A percentile compares a stretch with the other conserved stretches of the same genome.
phyloP scores from a whole-genome alignment of 2,888 invertebrate species.

The Acleris laterana region DNA sequence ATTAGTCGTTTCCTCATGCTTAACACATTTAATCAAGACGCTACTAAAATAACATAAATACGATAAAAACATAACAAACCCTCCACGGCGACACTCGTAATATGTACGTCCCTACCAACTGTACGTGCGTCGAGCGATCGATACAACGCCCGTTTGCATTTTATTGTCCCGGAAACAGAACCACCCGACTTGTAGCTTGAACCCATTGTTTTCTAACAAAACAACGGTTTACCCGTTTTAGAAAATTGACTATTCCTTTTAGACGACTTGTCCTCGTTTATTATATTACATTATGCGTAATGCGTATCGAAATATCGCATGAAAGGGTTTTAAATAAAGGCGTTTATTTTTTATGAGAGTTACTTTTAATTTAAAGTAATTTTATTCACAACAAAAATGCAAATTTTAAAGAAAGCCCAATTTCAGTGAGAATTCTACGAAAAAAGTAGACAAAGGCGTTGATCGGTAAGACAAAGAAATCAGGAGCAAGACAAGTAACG shows the following conservation, averaged over 20 bases:
- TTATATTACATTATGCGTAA: background rate
- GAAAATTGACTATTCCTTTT: slow-evolving; percentile 2
- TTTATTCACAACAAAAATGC: background rate
- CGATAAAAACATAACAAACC: background rate
- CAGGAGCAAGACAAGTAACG: background rate
- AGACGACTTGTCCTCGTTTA: background rate
- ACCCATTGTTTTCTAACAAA: slow-evolving; percentile 16
- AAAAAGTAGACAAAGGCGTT: background rate
- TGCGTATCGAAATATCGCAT: too few relatives aligned
- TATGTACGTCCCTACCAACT: background rate
- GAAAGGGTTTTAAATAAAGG: too few relatives aligned
- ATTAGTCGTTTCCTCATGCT: background rate
- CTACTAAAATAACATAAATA: too few relatives aligned
- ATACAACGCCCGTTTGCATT: slow-evolving; percentile 27
- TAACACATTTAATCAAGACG: background rate
- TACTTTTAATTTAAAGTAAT: background rate
- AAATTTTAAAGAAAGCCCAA: background rate
- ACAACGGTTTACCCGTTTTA: slow-evolving; percentile 21
- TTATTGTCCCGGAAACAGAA: slow-evolving; percentile 34
- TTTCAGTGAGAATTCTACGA: background rate
- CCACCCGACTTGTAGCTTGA: slow-evolving; percentile 6
- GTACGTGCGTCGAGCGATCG: slow-evolving; percentile 19
- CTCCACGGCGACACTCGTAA: slow-evolving; percentile 10
- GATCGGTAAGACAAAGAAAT: background rate
- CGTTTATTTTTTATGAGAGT: too few relatives aligned